Evolutionary conservation across 2,888 invertebrate species (phyloP), one percentile per base, ranked within the genome.

Genomic region (Harmothoe impar): DNA sequence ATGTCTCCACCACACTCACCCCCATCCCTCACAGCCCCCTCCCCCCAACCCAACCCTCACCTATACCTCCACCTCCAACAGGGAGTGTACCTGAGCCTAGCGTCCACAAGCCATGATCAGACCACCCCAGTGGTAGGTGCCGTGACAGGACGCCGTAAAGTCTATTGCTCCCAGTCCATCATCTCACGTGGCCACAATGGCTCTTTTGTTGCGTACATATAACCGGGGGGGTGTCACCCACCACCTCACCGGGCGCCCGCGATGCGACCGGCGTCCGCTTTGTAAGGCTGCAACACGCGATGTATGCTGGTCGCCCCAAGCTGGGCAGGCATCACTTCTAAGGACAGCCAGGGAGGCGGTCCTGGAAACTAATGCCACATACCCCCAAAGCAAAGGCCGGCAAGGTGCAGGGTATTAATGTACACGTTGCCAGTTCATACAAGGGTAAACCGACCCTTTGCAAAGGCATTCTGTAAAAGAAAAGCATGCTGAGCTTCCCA

Each of bases 181-280:
- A 43, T 84, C 84, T 84, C 84, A 33, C 43, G 29, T 33, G 12
- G 43, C 51, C 43, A 51, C 23, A 84, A 84, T 84, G 84, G 84
- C 51, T 33, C 84, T 43, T 33, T 84, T 84, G 84, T 84, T 84
- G 84, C n/a, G 29, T 52, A 33, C 35, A 29, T 51, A 84, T 84
- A 84, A 84, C 84, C 77, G 17, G 25, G 17, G 77, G 68, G 77
- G 20, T 20, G 20, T 25, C 20, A 17, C 77, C 77, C 3, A 20
- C 77, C 77, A 31, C 29, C 31, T 77, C 77, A 7, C n/a, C 5
- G 31, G 77, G 77, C 31, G 17, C 77, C 77, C 17, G 17, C 29
- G 25, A 31, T 77, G 77, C 77, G 31, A 31, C 31, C 77, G 31
- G 77, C 15, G 77, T 31, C 77, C 15, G 77, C 77, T 77, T 25